Percentiles rank a stretch among this genome's conserved stretches.
These are phyloP conservation scores for Polylopha cassiicola DNA, from an alignment of 2,888 invertebrate genomes.

Conservation along the genomic window DNA sequence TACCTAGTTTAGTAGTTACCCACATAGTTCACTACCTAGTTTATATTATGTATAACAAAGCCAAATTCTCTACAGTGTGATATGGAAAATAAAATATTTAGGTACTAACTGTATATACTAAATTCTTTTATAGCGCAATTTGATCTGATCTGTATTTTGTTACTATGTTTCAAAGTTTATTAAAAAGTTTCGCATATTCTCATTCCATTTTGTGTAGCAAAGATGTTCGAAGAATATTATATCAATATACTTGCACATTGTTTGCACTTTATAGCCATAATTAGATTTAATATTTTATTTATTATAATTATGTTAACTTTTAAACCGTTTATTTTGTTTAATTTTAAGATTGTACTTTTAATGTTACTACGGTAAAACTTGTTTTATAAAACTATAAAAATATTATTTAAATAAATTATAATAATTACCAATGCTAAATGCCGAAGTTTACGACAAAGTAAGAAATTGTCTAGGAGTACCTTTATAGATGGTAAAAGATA, in stretches of 20 bases:
- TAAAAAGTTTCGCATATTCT: conserved; percentile 39
- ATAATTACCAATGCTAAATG: too few relatives aligned
- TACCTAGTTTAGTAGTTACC: conserved; percentile 56
- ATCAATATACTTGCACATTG: conserved; percentile 21
- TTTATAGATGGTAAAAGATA: too few relatives aligned
- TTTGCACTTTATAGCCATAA: conserved; percentile 33
- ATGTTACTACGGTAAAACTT: too few relatives aligned
- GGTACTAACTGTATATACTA: conserved; percentile 25
- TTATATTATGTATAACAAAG: conserved; percentile 45
- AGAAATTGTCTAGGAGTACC: too few relatives aligned
- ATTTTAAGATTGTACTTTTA: too few relatives aligned
- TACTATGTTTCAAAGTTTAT: conserved; percentile 56
- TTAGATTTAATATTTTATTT: conserved; percentile 29
- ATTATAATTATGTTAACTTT: too few relatives aligned
- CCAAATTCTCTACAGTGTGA: conserved; percentile 68
- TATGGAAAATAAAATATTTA: conserved; percentile 42
- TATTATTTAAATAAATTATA: too few relatives aligned
- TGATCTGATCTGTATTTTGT: conserved; percentile 64
- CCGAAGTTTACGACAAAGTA: too few relatives aligned
- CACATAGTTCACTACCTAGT: conserved; percentile 46
- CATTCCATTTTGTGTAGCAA: conserved; percentile 55
- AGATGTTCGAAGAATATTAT: conserved; percentile 3
- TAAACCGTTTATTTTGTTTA: too few relatives aligned
- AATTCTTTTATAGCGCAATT: conserved; percentile 48
- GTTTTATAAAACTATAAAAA: too few relatives aligned